Base-by-base conservation (phyloP, 2,888 invertebrate genomes). In the Mystacides longicornis region DNA sequence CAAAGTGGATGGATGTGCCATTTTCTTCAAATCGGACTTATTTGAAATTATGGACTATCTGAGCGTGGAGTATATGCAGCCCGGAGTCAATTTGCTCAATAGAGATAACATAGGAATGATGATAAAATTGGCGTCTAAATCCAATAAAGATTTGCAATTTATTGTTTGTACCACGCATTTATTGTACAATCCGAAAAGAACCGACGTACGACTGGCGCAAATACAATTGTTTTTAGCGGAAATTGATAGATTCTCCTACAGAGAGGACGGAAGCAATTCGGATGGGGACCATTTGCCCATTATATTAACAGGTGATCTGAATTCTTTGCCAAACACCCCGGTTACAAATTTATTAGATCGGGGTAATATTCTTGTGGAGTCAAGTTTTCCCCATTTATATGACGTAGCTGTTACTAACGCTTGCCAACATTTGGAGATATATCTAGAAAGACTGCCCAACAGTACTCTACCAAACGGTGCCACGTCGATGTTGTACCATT, bases 151-250 rank as follows among this genome's bases (percentile, higher is more conserved):
- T 1, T 71, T 74, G 1, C 74, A 81, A 5, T 70, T 96, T 42
- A 80, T 91, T 51, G 82, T 98, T 1, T 91, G 93, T 2, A 98
- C 93, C 11, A 98, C 98, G 0, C 99, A 99, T 71, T 76, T 99
- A 47, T 74, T 98, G 9, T 99, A 89, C 70, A 98, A 98, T 76
- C 94, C 93, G 0, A 83, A 75, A 62, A 77, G 98, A 37, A 85
- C 89, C 19, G 97, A 98, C 69, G 84, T 97, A 1, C 83, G 95
- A 63, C 74, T 97, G 23, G 94, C 91, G 0, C 98, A 99, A 72
- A 75, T 88, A 37, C 87, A 89, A 65, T 68, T 92, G 31, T 74
- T 99, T 7, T 72, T 99, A 11, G 85, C 91, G 0, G 92, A 94
- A 71, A 74, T 99, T 3, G 90, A 93, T 62, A 77, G 87, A 63